Percentiles rank a stretch among this genome's conserved stretches.
Evolutionary conservation across 2,797 vertebrate species (phyloP).

Genomic region (Cryptoprocta ferox): DNA sequence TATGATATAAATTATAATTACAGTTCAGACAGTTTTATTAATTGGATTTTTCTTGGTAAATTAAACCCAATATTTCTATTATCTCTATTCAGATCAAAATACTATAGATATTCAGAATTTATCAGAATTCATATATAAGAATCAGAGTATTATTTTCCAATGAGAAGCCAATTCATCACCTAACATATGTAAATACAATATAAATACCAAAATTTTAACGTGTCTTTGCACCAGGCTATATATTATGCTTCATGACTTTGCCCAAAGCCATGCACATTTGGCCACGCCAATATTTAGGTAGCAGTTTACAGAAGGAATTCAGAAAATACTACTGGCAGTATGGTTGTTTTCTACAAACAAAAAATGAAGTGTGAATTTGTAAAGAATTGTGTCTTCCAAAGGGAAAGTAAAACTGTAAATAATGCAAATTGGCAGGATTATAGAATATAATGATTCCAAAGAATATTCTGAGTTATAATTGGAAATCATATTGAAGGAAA

Average conservation of each 20-base stretch:
- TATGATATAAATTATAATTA: conserved; percentile 47
- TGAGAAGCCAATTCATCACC: background rate
- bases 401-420: conserved; percentile 74
- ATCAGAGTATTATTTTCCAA: background rate
- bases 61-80: background rate
- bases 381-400: conserved; percentile 81
- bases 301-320: conserved; percentile 68
- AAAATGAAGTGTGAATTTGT: conserved; percentile 72
- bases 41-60: fast-evolving
- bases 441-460: conserved; percentile 80
- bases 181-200: conserved; percentile 12
- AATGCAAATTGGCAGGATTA: conserved; percentile 83
- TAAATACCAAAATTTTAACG: background rate
- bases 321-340: conserved; percentile 58
- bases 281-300: conserved; percentile 64
- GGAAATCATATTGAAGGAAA: conserved; percentile 78
- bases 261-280: conserved; percentile 61
- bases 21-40: conserved; percentile 19
- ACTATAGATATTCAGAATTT: background rate
- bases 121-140: background rate
- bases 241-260: conserved; percentile 55
- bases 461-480: conserved; percentile 83
- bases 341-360: conserved; percentile 69
- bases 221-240: background rate
- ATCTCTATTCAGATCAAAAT: background rate